Conservation (phyloP, 2,113 vertebrate species). For the Petromus typicus region DNA sequence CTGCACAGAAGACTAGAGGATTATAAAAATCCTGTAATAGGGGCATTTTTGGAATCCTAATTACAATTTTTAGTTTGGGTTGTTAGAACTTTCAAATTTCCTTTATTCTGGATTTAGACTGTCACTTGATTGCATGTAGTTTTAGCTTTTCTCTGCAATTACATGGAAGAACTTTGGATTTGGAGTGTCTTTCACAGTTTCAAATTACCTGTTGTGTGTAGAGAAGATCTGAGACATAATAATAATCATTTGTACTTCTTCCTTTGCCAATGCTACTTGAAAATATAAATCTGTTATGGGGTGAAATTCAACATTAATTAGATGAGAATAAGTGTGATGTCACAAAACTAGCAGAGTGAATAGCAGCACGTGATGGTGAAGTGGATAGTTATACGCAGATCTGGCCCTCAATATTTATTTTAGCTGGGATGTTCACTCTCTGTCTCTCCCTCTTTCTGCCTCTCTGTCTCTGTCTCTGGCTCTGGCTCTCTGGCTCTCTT, state of each 20-base stretch:
- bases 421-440: not conserved
- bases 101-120: constrained; percentile 46
- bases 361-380: not conserved
- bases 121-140: not conserved
- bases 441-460: no score
- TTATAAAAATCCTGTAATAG: constrained; percentile 52
- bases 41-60: constrained; percentile 23
- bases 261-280: not conserved
- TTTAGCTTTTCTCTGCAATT: constrained; percentile 48
- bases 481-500: no score
- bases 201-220: not conserved
- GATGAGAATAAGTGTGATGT: not conserved
- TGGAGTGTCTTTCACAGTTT: not conserved
- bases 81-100: constrained; percentile 52
- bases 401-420: not conserved
- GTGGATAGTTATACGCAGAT: not conserved
- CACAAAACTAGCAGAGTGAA: not conserved
- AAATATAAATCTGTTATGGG: constrained; percentile 22
- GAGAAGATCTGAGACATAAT: constrained; percentile 28
- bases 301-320: constrained; percentile 6
- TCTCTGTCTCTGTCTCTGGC: no score
- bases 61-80: constrained; percentile 46
- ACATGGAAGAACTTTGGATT: constrained; percentile 2
- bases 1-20: constrained; percentile 28
- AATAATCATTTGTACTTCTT: not conserved